phyloP scores from a whole-genome alignment of 2,797 vertebrate genomes.

The Melanotaenia parkinsoni region DNA sequence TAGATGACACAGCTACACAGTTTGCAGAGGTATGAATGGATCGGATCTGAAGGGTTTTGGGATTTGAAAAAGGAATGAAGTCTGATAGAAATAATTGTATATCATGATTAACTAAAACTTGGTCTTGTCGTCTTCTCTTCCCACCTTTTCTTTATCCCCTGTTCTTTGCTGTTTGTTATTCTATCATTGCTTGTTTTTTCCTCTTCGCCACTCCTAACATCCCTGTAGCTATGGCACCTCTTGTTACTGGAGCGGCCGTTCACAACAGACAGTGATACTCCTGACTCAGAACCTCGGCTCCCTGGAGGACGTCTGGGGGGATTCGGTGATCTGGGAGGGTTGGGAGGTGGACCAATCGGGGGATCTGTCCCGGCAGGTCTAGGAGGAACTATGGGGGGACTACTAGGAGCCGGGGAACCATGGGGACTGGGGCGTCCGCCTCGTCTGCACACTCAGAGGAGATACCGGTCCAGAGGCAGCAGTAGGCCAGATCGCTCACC shows the following conservation, averaged over 20 bases:
- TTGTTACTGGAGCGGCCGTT: constrained; percentile 88
- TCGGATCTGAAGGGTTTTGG: constrained; percentile 17
- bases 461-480: constrained; percentile 90
- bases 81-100: constrained; percentile 8
- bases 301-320: constrained; percentile 74
- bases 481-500: constrained; percentile 93
- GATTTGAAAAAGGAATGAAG: background rate
- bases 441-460: constrained; percentile 87
- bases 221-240: constrained; percentile 89
- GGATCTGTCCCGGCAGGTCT: constrained; percentile 82
- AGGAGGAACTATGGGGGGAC: constrained; percentile 75
- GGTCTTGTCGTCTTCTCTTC: background rate
- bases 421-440: constrained; percentile 90
- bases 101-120: constrained; percentile 14
- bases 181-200: constrained; percentile 1
- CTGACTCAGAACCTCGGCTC: constrained; percentile 89
- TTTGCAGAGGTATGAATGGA: constrained; percentile 89
- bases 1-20: constrained; percentile 90
- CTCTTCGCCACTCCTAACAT: background rate
- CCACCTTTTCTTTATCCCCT: background rate
- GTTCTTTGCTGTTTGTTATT: constrained; percentile 1
- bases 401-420: constrained; percentile 83
- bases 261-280: constrained; percentile 85
- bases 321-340: constrained; percentile 74
- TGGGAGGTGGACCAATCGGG: constrained; percentile 78